phyloP scores from a whole-genome alignment of 2,113 vertebrate species.

The Brachirus orientalis region DNA sequence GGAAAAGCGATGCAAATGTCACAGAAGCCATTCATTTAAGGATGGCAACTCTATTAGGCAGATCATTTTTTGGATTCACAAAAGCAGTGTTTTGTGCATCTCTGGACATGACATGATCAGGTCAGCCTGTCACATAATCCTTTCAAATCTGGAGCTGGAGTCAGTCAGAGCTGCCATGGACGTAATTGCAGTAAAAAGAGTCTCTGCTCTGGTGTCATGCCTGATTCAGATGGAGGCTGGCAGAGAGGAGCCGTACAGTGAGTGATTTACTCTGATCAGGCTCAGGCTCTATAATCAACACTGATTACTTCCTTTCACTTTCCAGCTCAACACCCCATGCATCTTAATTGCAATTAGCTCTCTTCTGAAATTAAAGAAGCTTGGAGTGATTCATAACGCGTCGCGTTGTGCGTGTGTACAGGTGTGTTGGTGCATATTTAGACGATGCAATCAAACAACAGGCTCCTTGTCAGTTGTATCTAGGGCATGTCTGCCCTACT shows the following conservation, averaged over 20 bases:
- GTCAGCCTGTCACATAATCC: slow-evolving; percentile 56
- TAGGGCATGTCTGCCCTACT: background rate
- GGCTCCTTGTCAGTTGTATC: background rate
- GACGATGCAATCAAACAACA: slow-evolving; percentile 1
- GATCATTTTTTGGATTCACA: slow-evolving; percentile 32
- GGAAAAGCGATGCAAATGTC: slow-evolving; percentile 17
- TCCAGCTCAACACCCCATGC: slow-evolving; percentile 52
- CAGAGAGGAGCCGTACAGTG: slow-evolving; percentile 42
- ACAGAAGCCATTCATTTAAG: slow-evolving; percentile 17
- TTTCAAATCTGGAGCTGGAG: slow-evolving; percentile 53
- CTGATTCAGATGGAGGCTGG: slow-evolving; percentile 27
- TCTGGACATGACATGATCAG: slow-evolving; percentile 27
- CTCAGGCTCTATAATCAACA: slow-evolving; percentile 68
- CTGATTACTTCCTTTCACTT: slow-evolving; percentile 74
- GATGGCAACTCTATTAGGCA: slow-evolving; percentile 6
- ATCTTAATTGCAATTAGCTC: slow-evolving; percentile 78
- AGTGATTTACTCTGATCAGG: slow-evolving; percentile 67
- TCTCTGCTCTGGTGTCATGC: slow-evolving; percentile 33
- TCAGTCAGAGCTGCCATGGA: slow-evolving; percentile 27
- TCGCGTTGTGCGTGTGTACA: no score
- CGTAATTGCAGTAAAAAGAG: slow-evolving; percentile 57
- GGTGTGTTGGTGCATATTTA: slow-evolving; percentile 6
- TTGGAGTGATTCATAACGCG: slow-evolving; percentile 32
- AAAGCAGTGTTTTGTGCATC: slow-evolving; percentile 21
- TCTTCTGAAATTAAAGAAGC: slow-evolving; percentile 59